A percentile compares a stretch with the other conserved stretches of the same genome.
These are phyloP conservation scores for Amphipoea lucens DNA, from an alignment of 2,888 invertebrate genomes.

Conservation along the genomic window DNA sequence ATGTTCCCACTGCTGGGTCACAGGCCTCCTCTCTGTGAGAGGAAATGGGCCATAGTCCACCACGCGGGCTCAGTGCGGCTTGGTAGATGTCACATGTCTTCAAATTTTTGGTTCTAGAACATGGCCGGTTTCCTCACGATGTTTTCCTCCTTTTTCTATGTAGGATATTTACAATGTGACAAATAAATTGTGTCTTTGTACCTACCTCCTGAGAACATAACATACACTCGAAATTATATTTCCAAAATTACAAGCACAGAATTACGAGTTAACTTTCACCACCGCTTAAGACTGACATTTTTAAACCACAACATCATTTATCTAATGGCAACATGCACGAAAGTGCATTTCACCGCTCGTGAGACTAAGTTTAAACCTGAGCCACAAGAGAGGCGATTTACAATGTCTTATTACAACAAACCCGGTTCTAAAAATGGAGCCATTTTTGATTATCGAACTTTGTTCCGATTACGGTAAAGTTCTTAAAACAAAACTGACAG, in stretches of 20 bases:
- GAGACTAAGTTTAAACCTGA: slow-evolving; percentile 5
- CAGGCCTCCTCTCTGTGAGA: background rate
- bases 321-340: slow-evolving; percentile 15
- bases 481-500: background rate
- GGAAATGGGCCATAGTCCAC: background rate
- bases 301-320: slow-evolving; percentile 8
- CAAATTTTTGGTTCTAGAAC: background rate
- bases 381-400: slow-evolving; percentile 17
- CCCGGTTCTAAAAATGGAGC: background rate
- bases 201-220: background rate
- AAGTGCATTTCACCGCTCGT: slow-evolving; percentile 10
- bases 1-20: background rate
- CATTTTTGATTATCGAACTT: background rate
- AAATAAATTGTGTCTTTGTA: background rate
- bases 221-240: background rate
- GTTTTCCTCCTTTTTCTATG: background rate
- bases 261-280: background rate
- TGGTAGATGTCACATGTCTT: background rate
- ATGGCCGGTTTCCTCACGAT: background rate
- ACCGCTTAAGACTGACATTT: slow-evolving; percentile 16
- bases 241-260: background rate
- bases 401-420: background rate
- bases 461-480: background rate
- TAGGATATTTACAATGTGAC: background rate
- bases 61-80: background rate